A percentile compares a stretch with the other conserved stretches of the same genome.
Conservation (phyloP, 2,888 invertebrate species). For the Gymnocheta viridis region DNA sequence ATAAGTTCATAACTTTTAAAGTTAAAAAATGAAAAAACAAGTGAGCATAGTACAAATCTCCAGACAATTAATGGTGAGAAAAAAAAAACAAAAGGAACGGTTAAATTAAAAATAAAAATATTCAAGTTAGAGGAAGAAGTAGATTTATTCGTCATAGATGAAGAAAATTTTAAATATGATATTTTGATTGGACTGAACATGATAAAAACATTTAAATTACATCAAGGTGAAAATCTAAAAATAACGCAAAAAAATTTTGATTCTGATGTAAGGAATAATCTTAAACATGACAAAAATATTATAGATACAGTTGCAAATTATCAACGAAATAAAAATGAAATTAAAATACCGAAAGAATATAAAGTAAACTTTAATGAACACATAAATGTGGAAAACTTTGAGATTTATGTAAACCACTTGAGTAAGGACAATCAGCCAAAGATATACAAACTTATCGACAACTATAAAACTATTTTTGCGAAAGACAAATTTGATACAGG, state of each 20-base stretch:
- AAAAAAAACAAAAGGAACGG: conserved; percentile 64
- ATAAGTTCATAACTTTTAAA: conserved; percentile 60
- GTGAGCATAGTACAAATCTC: conserved; percentile 36
- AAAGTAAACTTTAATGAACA: too few species aligned
- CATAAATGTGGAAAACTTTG: too few species aligned
- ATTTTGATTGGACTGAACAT: conserved; percentile 65
- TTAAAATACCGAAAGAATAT: too few species aligned
- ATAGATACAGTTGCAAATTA: background rate
- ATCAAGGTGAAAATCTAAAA: conserved; percentile 66
- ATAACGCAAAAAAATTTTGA: conserved; percentile 36
- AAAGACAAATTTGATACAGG: too few species aligned
- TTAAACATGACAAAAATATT: conserved; percentile 32
- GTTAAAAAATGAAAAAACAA: conserved; percentile 23
- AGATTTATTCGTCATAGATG: conserved; percentile 63
- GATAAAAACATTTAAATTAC: conserved; percentile 44
- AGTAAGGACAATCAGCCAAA: too few species aligned
- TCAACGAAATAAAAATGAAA: conserved; percentile 2
- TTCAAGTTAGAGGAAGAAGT: conserved; percentile 60
- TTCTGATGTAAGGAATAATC: background rate
- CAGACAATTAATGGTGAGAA: conserved; percentile 69
- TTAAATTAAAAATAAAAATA: conserved; percentile 62
- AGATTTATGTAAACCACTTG: too few species aligned
- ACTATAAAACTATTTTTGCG: too few species aligned
- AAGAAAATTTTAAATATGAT: conserved; percentile 59
- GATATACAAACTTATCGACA: too few species aligned